A percentile compares a stretch with the other conserved stretches of the same genome.
These are phyloP conservation scores for Ptychadena robeensis DNA, from an alignment of 2,797 vertebrate genomes.

Conservation along the genomic window DNA sequence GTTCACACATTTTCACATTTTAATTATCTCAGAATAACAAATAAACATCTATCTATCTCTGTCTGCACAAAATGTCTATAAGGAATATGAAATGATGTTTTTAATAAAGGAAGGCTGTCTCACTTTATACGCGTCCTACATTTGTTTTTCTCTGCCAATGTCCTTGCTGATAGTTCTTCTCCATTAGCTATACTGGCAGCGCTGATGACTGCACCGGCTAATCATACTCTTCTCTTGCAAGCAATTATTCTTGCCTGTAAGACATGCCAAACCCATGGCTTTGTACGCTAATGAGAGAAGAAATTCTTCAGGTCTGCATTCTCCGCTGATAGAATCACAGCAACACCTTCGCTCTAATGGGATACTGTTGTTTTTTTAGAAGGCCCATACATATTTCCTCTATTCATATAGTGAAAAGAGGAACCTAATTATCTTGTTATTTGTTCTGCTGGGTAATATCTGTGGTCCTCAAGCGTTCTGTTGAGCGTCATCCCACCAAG, in stretches of 20 bases:
- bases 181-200: constrained; percentile 9
- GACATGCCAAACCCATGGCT: neutral
- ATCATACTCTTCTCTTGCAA: neutral
- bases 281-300: neutral
- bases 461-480: neutral
- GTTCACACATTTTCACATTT: neutral
- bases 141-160: neutral
- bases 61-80: neutral
- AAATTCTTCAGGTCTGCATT: neutral
- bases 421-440: neutral
- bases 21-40: constrained; percentile 1
- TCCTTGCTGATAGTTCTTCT: neutral
- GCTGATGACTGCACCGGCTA: neutral
- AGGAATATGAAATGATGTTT: neutral
- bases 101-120: neutral
- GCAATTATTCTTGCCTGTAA: constrained; percentile 10
- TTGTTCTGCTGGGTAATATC: neutral
- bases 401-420: too few species aligned
- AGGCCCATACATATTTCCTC: too few species aligned
- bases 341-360: neutral
- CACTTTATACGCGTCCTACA: too few species aligned
- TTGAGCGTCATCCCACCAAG: neutral
- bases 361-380: neutral
- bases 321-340: neutral
- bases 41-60: neutral